phyloP scores from a whole-genome alignment of 2,797 vertebrate species.

The Hippocampus kuda region DNA sequence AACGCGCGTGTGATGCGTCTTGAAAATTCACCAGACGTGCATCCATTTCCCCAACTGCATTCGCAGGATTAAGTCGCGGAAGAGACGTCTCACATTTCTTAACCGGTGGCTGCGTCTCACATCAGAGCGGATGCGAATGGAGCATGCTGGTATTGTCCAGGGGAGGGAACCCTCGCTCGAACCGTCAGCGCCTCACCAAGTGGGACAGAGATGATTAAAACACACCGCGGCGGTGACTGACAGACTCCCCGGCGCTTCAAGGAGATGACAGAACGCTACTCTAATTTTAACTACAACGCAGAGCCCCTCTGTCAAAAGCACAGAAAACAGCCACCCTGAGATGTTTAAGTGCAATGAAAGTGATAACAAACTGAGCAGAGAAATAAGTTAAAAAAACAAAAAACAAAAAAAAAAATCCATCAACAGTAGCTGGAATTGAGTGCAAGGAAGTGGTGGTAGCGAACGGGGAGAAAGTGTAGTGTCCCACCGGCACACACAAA shows the following conservation, averaged over 20 bases:
- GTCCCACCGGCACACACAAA: conserved; percentile 61
- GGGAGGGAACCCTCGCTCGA: conserved; percentile 69
- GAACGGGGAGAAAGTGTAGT: conserved; percentile 60
- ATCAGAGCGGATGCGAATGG: conserved; percentile 58
- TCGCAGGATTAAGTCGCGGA: conserved; percentile 61
- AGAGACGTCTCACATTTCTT: conserved; percentile 61
- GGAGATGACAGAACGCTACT: conserved; percentile 64
- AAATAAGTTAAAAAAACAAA: conserved; percentile 60
- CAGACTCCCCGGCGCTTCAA: conserved; percentile 64
- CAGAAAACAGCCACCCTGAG: conserved; percentile 53
- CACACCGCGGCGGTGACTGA: conserved; percentile 67
- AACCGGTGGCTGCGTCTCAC: conserved; percentile 61
- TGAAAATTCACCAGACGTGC: conserved; percentile 56
- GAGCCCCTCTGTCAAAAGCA: conserved; percentile 61
- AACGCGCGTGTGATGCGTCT: conserved; percentile 54
- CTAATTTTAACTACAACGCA: conserved; percentile 68
- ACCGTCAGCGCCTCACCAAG: conserved; percentile 66
- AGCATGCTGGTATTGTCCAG: conserved; percentile 65
- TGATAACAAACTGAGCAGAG: conserved; percentile 65
- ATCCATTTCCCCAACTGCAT: conserved; percentile 63
- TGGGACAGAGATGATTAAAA: conserved; percentile 74
- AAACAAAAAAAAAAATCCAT: conserved; percentile 9
- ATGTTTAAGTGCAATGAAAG: conserved; percentile 61
- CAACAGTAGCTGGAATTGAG: conserved; percentile 47
- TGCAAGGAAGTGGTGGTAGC: conserved; percentile 47